Percentiles rank a stretch among this genome's conserved stretches.
These are phyloP conservation scores for Condylura cristata DNA, from an alignment of 2,113 vertebrate genomes.

Conservation along the genomic window DNA sequence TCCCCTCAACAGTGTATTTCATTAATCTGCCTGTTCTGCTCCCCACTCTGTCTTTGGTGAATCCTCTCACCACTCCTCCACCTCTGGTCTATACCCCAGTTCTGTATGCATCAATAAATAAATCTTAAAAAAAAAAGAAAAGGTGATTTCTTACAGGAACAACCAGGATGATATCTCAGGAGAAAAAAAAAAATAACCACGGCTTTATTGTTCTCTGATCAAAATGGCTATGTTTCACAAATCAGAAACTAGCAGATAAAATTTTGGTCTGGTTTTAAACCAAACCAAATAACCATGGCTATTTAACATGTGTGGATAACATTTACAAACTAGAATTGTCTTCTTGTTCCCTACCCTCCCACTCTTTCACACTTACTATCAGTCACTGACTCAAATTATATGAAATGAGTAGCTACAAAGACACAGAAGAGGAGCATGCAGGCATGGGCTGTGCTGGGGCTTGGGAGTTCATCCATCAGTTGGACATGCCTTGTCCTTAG, in stretches of 20 bases:
- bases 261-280: neutral
- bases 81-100: no score
- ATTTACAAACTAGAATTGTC: neutral
- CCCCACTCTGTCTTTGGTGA: no score
- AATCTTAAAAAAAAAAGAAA: no score
- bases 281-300: neutral
- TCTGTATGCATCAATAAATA: no score
- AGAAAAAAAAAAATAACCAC: neutral
- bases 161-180: neutral
- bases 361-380: conserved; percentile 26
- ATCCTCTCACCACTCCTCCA: no score
- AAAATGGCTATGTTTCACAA: neutral
- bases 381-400: conserved; percentile 34
- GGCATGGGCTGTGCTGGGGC: neutral
- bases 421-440: neutral
- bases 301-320: neutral
- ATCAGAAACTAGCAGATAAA: neutral
- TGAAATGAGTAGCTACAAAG: conserved; percentile 46
- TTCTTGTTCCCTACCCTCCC: neutral
- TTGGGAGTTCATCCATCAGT: conserved; percentile 13
- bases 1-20: no score
- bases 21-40: no score
- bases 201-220: neutral
- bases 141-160: neutral
- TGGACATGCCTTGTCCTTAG: conserved; percentile 55